phyloP scores from a whole-genome alignment of 1,140 invertebrate species.

The Lepidurus couesii region DNA sequence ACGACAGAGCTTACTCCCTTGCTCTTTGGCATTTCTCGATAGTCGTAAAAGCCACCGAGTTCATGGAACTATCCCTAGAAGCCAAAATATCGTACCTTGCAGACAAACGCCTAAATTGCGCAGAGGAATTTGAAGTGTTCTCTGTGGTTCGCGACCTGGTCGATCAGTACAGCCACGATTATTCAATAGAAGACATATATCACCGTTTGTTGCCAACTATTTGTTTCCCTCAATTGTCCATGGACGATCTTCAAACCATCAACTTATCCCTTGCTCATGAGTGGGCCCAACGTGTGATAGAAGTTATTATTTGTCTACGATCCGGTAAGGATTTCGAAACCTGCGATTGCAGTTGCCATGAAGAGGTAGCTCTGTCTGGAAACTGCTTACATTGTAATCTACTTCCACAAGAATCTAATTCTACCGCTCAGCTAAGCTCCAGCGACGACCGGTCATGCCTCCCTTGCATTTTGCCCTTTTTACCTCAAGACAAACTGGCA shows the following conservation, averaged over 20 bases:
- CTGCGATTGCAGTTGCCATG: slow-evolving; percentile 30
- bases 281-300: slow-evolving; percentile 35
- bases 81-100: slow-evolving; percentile 18
- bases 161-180: slow-evolving; percentile 43
- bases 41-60: slow-evolving; percentile 44
- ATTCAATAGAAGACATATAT: slow-evolving; percentile 40
- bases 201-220: slow-evolving; percentile 42
- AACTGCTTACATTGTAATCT: neutral
- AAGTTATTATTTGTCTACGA: slow-evolving; percentile 36
- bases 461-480: neutral
- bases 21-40: slow-evolving; percentile 40
- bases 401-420: neutral
- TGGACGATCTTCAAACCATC: slow-evolving; percentile 38
- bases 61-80: slow-evolving; percentile 43
- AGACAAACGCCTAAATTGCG: slow-evolving; percentile 26
- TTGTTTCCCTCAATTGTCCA: slow-evolving; percentile 37
- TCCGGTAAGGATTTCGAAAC: slow-evolving; percentile 34
- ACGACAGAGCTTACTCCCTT: slow-evolving; percentile 36
- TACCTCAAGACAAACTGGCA: neutral
- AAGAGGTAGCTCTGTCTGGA: neutral
- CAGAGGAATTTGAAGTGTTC: slow-evolving; percentile 46
- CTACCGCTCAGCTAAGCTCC: neutral
- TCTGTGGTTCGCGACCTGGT: slow-evolving; percentile 47
- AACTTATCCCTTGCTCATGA: slow-evolving; percentile 36
- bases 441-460: neutral